Evolutionary conservation across 2,888 invertebrate species (phyloP).

Genomic region (Resseliella maxima): DNA sequence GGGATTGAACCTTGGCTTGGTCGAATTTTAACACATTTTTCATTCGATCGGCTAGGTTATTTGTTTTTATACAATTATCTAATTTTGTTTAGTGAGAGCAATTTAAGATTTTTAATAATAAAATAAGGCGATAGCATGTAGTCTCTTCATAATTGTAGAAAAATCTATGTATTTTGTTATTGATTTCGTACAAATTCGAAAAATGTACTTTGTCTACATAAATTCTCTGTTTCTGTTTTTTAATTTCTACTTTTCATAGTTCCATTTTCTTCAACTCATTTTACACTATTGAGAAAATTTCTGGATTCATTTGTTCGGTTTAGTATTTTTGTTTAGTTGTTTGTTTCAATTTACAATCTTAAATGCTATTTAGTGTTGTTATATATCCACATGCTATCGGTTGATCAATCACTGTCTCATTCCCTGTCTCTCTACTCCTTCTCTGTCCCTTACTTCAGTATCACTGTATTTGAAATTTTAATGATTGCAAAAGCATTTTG

Average conservation of each 20-base stretch:
- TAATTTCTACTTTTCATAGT: background rate
- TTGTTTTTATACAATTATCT: background rate
- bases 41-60: background rate
- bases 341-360: background rate
- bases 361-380: background rate
- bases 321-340: background rate
- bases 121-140: slow-evolving; percentile 44
- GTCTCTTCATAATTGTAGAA: background rate
- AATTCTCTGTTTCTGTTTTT: background rate
- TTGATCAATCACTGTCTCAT: no score
- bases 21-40: no score
- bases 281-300: background rate
- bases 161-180: background rate
- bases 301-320: background rate
- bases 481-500: background rate
- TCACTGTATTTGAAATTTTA: no score
- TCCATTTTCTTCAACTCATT: slow-evolving; percentile 35
- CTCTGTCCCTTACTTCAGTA: no score
- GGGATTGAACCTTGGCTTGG: no score
- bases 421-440: no score
- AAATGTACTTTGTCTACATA: background rate
- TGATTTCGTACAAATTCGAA: background rate
- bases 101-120: no score
- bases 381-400: slow-evolving; percentile 53
- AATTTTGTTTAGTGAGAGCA: background rate